A percentile compares a stretch with the other conserved stretches of the same genome.
These are phyloP conservation scores for Pristionchus maxplancki DNA, from an alignment of 2,888 invertebrate species.

Conservation along the genomic window DNA sequence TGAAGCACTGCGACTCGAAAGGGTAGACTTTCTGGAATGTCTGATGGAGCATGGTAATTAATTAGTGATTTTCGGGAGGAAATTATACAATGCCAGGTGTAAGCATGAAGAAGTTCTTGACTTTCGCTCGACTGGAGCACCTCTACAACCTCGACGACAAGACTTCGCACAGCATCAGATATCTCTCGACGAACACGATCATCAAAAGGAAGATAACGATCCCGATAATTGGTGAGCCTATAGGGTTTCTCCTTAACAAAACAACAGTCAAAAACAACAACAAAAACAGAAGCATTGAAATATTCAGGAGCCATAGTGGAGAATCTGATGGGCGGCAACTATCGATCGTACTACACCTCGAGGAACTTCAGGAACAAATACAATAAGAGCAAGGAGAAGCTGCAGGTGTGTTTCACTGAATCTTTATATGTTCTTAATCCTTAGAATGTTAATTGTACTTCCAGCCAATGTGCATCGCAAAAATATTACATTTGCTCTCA, in stretches of 20 bases:
- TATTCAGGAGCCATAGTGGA: conserved; percentile 87
- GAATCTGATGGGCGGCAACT: conserved; percentile 98
- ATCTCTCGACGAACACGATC: conserved; percentile 94
- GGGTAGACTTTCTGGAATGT: conserved; percentile 97
- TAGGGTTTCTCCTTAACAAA: background rate
- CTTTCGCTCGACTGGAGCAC: conserved; percentile 95
- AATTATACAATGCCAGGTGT: no score
- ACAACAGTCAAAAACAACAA: background rate
- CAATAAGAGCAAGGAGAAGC: conserved; percentile 55
- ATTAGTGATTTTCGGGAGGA: no score
- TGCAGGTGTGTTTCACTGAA: background rate
- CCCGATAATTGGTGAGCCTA: conserved; percentile 83
- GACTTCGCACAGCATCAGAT: conserved; percentile 97
- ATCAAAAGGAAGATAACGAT: conserved; percentile 87
- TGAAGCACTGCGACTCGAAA: conserved; percentile 89
- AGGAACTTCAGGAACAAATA: conserved; percentile 85
- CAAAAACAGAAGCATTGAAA: no score
- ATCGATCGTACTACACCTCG: conserved; percentile 93
- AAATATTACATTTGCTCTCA: background rate
- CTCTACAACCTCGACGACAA: conserved; percentile 92
- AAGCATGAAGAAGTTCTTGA: conserved; percentile 97
- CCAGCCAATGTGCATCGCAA: no score
- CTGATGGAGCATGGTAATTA: conserved; percentile 91
- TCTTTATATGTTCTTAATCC: no score
- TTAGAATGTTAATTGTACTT: no score